Evolutionary conservation across 2,888 invertebrate species (phyloP).

Genomic region (Euclidia mi): DNA sequence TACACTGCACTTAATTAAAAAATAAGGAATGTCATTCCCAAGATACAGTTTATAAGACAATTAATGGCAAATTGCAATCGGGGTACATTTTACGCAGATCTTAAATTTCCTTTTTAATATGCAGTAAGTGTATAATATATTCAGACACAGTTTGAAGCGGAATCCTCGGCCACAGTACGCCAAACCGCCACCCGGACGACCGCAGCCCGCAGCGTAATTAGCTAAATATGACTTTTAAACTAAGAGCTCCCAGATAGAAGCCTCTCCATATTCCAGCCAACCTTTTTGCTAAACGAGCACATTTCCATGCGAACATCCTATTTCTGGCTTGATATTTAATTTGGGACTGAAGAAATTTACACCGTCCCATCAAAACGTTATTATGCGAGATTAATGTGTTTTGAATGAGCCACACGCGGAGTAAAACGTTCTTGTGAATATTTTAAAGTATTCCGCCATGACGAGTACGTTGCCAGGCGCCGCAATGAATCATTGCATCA

Average conservation of each 20-base stretch:
- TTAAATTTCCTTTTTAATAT: conserved; percentile 61
- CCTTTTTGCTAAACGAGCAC: conserved; percentile 73
- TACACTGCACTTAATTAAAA: conserved; percentile 22
- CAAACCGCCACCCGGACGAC: conserved; percentile 68
- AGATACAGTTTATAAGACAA: conserved; percentile 43
- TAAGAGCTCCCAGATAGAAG: conserved; percentile 73
- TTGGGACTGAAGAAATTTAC: conserved; percentile 70
- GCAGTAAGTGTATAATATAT: conserved; percentile 62
- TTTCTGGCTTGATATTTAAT: conserved; percentile 65
- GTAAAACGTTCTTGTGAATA: conserved; percentile 51
- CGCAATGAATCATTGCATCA: not conserved
- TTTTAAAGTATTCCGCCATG: conserved; percentile 50
- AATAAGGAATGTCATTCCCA: conserved; percentile 31
- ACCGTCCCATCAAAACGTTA: conserved; percentile 70
- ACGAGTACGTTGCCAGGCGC: conserved; percentile 13
- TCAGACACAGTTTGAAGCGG: conserved; percentile 66
- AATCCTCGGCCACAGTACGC: conserved; percentile 64
- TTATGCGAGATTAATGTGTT: conserved; percentile 65
- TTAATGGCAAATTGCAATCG: conserved; percentile 52
- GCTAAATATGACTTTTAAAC: conserved; percentile 87
- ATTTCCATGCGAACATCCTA: conserved; percentile 69
- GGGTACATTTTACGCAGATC: conserved; percentile 48
- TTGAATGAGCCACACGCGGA: conserved; percentile 50
- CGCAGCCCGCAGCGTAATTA: conserved; percentile 79
- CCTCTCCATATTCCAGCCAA: conserved; percentile 69